Percentiles rank a stretch among this genome's conserved stretches.
Conservation (phyloP, 2,113 vertebrate genomes). For the Megaceryle torquata region DNA sequence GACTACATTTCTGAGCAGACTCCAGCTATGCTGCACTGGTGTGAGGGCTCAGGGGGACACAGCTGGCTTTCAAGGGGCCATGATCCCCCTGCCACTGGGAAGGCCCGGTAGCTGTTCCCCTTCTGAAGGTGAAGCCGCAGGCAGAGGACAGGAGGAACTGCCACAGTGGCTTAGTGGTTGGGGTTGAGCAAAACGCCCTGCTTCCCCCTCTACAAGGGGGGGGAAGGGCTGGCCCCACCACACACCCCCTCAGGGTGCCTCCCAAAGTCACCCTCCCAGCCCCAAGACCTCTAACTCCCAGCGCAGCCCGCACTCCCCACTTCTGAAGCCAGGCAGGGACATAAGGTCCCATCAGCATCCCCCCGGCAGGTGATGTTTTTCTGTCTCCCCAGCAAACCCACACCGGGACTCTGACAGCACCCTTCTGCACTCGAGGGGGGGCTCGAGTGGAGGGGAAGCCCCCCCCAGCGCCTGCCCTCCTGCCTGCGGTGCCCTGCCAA, state of each 20-base stretch:
- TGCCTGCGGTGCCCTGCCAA: fast-evolving
- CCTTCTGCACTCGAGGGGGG: too few species aligned
- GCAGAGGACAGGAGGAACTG: not conserved
- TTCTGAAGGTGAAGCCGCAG: not conserved
- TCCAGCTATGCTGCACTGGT: not conserved
- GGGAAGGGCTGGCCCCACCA: not conserved
- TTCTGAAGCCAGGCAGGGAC: not conserved
- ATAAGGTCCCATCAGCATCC: not conserved
- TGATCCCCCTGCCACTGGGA: not conserved
- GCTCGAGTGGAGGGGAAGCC: not conserved
- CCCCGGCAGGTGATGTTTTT: not conserved
- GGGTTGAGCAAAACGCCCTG: not conserved
- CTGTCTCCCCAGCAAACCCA: not conserved
- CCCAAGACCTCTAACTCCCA: not conserved
- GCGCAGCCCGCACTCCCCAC: not conserved
- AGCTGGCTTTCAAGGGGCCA: not conserved
- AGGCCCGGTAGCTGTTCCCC: fast-evolving
- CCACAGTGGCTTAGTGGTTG: not conserved
- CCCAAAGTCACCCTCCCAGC: not conserved
- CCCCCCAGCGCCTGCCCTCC: not conserved
- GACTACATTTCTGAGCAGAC: not conserved
- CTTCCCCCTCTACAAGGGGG: not conserved
- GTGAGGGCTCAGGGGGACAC: fast-evolving
- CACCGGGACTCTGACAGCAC: fast-evolving
- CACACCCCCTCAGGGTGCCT: not conserved